These are phyloP conservation scores for Hylaeus volcanicus DNA, from an alignment of 1,140 invertebrate species.

Conservation along the genomic window DNA sequence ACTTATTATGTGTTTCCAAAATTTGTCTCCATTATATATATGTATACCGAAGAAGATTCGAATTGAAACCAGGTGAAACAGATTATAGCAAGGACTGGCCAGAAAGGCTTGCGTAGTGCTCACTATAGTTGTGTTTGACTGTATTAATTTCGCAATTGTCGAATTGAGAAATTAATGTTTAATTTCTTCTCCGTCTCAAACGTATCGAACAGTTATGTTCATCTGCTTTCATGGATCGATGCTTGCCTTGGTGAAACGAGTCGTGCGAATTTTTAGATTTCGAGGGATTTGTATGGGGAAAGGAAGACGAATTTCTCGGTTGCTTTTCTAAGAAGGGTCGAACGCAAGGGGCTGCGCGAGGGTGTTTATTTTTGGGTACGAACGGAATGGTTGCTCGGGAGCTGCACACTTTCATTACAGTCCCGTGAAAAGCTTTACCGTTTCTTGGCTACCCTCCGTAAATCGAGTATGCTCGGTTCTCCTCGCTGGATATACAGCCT, in stretches of 20 bases:
- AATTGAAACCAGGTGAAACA: too few relatives aligned
- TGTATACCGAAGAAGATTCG: too few relatives aligned
- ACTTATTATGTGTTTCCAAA: too few relatives aligned
- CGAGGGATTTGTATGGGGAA: neutral
- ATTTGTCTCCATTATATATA: too few relatives aligned
- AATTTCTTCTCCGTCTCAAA: too few relatives aligned
- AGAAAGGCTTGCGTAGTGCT: too few relatives aligned
- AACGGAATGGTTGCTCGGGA: slow-evolving; percentile 31
- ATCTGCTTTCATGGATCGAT: too few relatives aligned
- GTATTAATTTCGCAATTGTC: too few relatives aligned
- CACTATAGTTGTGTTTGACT: too few relatives aligned
- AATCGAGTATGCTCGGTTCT: slow-evolving; percentile 33
- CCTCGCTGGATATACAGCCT: neutral
- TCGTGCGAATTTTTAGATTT: slow-evolving; percentile 30
- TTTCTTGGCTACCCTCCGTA: slow-evolving; percentile 26
- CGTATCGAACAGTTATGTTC: too few relatives aligned
- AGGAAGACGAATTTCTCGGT: slow-evolving; percentile 9
- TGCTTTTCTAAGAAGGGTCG: slow-evolving; percentile 35
- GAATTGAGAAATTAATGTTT: too few relatives aligned
- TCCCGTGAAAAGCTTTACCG: neutral
- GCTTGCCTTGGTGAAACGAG: neutral
- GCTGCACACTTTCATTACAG: slow-evolving; percentile 39
- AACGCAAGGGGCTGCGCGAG: slow-evolving; percentile 32
- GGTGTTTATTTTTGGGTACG: slow-evolving; percentile 50
- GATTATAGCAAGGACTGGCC: too few relatives aligned